Evolutionary conservation across 2,113 vertebrate species (phyloP).

Genomic region (Thunnus thynnus): DNA sequence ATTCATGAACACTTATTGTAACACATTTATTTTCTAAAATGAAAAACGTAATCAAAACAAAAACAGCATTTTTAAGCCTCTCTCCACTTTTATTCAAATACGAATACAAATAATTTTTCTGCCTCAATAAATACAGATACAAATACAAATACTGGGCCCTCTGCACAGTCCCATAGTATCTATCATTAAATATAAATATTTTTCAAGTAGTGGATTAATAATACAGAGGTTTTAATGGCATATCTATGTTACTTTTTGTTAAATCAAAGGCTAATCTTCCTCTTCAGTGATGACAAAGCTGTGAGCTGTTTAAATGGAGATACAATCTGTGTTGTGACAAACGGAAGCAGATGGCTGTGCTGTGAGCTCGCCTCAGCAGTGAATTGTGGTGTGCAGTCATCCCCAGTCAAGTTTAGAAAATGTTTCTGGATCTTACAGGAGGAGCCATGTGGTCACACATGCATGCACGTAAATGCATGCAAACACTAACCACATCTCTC

Average conservation of each 20-base stretch:
- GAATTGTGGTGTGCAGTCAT: constrained; percentile 43
- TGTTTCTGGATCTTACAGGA: constrained; percentile 24
- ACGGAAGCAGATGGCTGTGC: constrained; percentile 40
- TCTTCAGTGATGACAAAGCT: constrained; percentile 3
- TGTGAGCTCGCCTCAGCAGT: background rate
- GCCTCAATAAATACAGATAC: no score
- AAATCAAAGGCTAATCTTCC: constrained; percentile 28
- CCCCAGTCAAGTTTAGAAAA: constrained; percentile 37
- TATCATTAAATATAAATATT: no score
- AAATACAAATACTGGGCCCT: no score
- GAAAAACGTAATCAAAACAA: no score
- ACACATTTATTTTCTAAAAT: no score
- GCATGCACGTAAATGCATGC: constrained; percentile 16
- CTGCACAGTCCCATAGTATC: no score
- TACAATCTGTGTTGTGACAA: constrained; percentile 49
- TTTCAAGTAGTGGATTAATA: no score
- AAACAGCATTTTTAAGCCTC: no score
- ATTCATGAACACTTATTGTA: no score
- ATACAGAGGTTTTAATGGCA: background rate
- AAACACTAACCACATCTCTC: constrained; percentile 8
- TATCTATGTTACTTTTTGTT: background rate
- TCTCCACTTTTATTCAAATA: no score
- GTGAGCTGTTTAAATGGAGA: constrained; percentile 26
- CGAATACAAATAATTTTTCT: no score
- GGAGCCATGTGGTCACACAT: constrained; percentile 49